Conservation (phyloP, 2,113 vertebrate species). For the Spea multiplicata region DNA sequence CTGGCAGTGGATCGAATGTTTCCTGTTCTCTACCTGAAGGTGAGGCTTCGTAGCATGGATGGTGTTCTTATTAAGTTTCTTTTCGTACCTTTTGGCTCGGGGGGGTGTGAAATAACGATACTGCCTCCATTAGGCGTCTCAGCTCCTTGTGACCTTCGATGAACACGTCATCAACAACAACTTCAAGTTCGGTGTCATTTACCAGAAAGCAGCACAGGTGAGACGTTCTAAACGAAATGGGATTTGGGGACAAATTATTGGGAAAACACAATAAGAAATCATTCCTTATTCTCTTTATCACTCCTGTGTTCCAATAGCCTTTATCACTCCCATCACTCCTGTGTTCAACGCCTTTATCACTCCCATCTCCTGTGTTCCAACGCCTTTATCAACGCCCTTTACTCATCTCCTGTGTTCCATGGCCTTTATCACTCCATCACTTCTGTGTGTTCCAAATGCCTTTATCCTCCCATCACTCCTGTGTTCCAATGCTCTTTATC, state of each 20-base stretch:
- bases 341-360: too few relatives aligned
- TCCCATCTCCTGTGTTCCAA: too few relatives aligned
- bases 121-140: slow-evolving; percentile 70
- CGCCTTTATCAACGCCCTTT: neutral
- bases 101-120: neutral
- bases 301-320: neutral
- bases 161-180: slow-evolving; percentile 92
- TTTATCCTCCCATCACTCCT: too few relatives aligned
- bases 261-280: neutral
- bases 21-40: slow-evolving; percentile 83
- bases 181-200: slow-evolving; percentile 91
- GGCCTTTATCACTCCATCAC: too few relatives aligned
- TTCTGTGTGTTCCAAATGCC: too few relatives aligned
- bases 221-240: slow-evolving; percentile 40
- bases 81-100: too few relatives aligned
- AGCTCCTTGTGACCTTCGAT: slow-evolving; percentile 86
- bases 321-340: too few relatives aligned
- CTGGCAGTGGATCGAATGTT: slow-evolving; percentile 79
- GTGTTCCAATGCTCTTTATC: too few relatives aligned
- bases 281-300: too few relatives aligned
- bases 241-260: neutral
- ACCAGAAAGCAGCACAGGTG: slow-evolving; percentile 88
- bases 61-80: too few relatives aligned
- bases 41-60: slow-evolving; percentile 49
- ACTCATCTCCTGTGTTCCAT: too few relatives aligned